phyloP scores from a whole-genome alignment of 2,888 invertebrate species.

The Amiota minor region DNA sequence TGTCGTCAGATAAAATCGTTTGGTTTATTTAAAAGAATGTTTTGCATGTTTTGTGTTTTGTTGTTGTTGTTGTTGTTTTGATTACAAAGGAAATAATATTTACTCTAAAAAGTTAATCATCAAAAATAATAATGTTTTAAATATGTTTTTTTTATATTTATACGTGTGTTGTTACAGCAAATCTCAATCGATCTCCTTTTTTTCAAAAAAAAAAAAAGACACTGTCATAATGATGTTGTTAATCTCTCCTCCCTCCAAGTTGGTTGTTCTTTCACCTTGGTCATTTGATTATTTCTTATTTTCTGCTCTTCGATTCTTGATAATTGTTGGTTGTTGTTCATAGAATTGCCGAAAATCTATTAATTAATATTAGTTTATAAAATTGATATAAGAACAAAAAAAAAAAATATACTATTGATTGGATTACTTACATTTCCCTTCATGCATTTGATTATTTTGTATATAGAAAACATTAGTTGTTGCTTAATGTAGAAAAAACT shows the following conservation, averaged over 20 bases:
- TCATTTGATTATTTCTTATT: background rate
- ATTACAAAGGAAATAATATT: slow-evolving; percentile 12
- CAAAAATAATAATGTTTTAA: background rate
- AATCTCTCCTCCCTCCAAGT: background rate
- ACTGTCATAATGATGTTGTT: background rate
- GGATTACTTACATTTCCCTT: background rate
- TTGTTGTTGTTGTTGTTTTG: background rate
- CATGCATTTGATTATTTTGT: slow-evolving; percentile 9
- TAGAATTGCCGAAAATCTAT: too few species aligned
- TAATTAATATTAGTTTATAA: too few species aligned
- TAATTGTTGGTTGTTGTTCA: too few species aligned
- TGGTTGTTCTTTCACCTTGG: background rate
- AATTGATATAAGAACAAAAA: too few species aligned
- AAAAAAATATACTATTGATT: too few species aligned
- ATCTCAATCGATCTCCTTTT: slow-evolving; percentile 49
- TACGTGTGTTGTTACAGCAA: slow-evolving; percentile 48
- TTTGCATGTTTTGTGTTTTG: slow-evolving; percentile 4
- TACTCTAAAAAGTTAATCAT: slow-evolving; percentile 20
- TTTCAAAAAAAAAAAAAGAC: too few species aligned
- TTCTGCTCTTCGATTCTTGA: too few species aligned
- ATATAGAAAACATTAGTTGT: slow-evolving; percentile 15
- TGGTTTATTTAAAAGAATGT: slow-evolving; percentile 14
- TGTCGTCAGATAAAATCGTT: background rate
- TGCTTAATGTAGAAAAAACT: slow-evolving; percentile 43
- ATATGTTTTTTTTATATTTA: slow-evolving; percentile 33